Conservation (phyloP, 2,888 invertebrate genomes). For the Megaustenia siamemsis region DNA sequence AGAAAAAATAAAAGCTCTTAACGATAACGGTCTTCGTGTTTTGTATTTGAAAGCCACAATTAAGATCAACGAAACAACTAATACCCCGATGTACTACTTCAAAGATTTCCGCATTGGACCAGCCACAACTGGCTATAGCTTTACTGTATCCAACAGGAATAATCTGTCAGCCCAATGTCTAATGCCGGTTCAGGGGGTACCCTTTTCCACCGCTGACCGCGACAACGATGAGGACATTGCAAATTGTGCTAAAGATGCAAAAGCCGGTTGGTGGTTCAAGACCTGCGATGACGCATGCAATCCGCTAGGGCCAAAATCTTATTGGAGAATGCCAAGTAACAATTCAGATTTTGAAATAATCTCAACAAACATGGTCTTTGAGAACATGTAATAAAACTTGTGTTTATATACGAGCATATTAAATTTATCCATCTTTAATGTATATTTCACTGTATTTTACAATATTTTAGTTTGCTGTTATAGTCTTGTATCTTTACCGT, state of each 20-base stretch:
- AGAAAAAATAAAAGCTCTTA: slow-evolving; percentile 5
- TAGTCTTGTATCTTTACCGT: too few species aligned
- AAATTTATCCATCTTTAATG: too few species aligned
- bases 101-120: not conserved
- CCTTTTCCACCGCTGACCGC: not conserved
- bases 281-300: not conserved
- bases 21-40: not conserved
- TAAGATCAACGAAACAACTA: not conserved
- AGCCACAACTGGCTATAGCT: not conserved
- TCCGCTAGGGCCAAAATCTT: not conserved
- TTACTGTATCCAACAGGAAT: too few species aligned
- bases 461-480: too few species aligned
- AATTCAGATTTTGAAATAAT: too few species aligned
- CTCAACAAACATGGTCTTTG: too few species aligned
- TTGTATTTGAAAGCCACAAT: not conserved
- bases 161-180: not conserved
- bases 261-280: slow-evolving; percentile 19
- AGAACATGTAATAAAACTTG: too few species aligned
- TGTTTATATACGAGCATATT: too few species aligned
- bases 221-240: not conserved
- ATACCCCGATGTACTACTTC: not conserved
- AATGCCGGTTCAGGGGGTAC: not conserved
- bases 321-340: not conserved
- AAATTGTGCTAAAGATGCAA: not conserved
- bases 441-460: too few species aligned